Evolutionary conservation across 2,797 vertebrate species (phyloP), one percentile per base, ranked within the genome.

Genomic region (Lerista edwardsae): DNA sequence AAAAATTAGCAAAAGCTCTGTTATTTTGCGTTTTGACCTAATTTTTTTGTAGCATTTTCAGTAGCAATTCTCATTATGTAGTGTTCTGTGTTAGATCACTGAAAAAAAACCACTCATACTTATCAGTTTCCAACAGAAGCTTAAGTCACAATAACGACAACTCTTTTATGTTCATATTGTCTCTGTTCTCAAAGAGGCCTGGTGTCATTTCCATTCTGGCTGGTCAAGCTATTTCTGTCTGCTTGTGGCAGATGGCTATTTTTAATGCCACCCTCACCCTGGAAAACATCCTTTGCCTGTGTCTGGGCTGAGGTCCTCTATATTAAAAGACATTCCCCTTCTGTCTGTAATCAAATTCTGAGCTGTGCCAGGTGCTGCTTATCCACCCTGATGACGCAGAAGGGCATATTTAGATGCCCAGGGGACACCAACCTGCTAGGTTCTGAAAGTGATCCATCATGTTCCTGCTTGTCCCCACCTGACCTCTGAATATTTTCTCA

Each of bases 241-340:
- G 62, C 80, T 90, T 87, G 89, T 86, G 65, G 64, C 87, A 78
- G 79, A 77, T 83, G 72, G 67, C 91, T 94, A 95, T 94, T 95
- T 94, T 92, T 92, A 77, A 72, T 73, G 59, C 84, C 88, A 88
- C 1, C 39, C 88, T 47, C 59, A 84, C 19, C 11, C 78, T 89
- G 91, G 92, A 92, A 95, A 91, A 80, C 83, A 94, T 86, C 82
- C 71, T 64, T 47, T 90, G 86, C 75, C 79, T 87, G 12, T 36
- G 73, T 72, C 80, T 75, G n/a, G 75, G 65, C 62, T 71, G 44
- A 89, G 91, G 72, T 91, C 90, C 88, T 91, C 92, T 92, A 93
- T 93, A 93, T 91, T 85, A 88, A 80, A 82, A 89, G 80, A 85
- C 65, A 27, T 84, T 86, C 88, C 44, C n/a, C n/a, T 64, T 55